These are phyloP conservation scores for Toxonevra muliebris DNA, from an alignment of 2,888 invertebrate species.

Conservation along the genomic window DNA sequence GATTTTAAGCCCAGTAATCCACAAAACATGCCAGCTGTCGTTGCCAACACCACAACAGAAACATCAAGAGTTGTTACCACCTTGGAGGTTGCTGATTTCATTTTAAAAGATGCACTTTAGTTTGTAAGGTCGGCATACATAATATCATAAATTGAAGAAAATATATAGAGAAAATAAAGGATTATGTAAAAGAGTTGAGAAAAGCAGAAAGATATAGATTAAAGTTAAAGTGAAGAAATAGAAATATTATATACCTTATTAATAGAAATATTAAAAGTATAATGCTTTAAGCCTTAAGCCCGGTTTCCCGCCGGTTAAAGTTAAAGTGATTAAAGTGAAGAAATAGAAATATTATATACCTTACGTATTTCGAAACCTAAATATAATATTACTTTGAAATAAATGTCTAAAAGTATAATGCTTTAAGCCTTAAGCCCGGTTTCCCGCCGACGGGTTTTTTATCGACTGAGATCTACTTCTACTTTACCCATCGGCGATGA, in stretches of 20 bases:
- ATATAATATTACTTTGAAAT: too few species aligned
- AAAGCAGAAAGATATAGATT: conserved; percentile 12
- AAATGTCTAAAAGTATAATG: too few species aligned
- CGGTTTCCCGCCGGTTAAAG: too few species aligned
- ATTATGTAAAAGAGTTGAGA: conserved; percentile 8
- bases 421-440: too few species aligned
- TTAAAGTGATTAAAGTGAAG: conserved; percentile 6
- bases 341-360: too few species aligned
- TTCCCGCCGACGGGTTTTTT: too few species aligned
- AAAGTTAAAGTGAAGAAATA: conserved; percentile 11
- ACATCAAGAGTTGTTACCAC: conserved; percentile 64
- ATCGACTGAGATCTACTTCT: too few species aligned
- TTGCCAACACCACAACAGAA: conserved; percentile 61
- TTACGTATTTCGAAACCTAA: too few species aligned
- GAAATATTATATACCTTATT: too few species aligned
- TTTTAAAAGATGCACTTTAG: conserved; percentile 65
- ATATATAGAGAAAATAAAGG: conserved; percentile 22
- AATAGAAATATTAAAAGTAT: too few species aligned
- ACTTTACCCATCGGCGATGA: too few species aligned
- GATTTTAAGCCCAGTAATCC: conserved; percentile 57
- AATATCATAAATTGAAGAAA: conserved; percentile 1
- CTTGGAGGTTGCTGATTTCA: conserved; percentile 65
- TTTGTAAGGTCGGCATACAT: conserved; percentile 31
- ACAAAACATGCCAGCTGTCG: conserved; percentile 58
- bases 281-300: too few species aligned